Evolutionary conservation across 2,113 vertebrate genomes (phyloP).

Genomic region (Thomomys bottae): DNA sequence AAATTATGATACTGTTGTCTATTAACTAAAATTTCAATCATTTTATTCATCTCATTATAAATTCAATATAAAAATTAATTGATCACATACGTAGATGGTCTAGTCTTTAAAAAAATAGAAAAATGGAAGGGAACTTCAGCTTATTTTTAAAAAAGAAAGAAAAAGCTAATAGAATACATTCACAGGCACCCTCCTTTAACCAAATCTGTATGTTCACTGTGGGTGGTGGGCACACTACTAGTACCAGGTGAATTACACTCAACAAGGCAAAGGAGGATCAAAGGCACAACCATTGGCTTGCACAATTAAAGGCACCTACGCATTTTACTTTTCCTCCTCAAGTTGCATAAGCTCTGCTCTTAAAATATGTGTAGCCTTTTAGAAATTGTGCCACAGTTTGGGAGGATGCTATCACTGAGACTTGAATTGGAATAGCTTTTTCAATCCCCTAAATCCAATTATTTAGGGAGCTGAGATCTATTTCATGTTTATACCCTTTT

Average conservation of each 20-base stretch:
- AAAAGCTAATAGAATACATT: not conserved
- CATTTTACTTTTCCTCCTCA: slow-evolving; percentile 26
- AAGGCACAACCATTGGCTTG: not conserved
- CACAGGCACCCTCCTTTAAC: slow-evolving; percentile 10
- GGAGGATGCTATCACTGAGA: not conserved
- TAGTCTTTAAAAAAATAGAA: slow-evolving; percentile 12
- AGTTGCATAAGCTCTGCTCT: not conserved
- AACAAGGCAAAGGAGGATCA: slow-evolving; percentile 48
- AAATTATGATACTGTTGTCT: not conserved
- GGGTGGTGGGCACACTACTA: not conserved
- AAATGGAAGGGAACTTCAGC: not conserved
- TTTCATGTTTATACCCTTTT: slow-evolving; percentile 20
- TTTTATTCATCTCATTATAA: slow-evolving; percentile 11
- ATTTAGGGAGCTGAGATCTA: not conserved
- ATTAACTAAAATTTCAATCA: slow-evolving; percentile 35
- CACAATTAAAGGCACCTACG: slow-evolving; percentile 9
- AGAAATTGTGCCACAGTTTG: slow-evolving; percentile 25
- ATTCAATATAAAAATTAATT: slow-evolving; percentile 49
- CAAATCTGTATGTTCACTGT: not conserved
- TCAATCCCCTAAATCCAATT: slow-evolving; percentile 41
- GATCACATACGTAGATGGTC: not conserved
- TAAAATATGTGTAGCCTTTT: slow-evolving; percentile 37
- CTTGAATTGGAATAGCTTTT: slow-evolving; percentile 35
- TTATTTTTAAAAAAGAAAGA: not conserved
- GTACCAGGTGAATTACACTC: not conserved